phyloP scores from a whole-genome alignment of 2,797 vertebrate genomes.

The Chrosomus eos region DNA sequence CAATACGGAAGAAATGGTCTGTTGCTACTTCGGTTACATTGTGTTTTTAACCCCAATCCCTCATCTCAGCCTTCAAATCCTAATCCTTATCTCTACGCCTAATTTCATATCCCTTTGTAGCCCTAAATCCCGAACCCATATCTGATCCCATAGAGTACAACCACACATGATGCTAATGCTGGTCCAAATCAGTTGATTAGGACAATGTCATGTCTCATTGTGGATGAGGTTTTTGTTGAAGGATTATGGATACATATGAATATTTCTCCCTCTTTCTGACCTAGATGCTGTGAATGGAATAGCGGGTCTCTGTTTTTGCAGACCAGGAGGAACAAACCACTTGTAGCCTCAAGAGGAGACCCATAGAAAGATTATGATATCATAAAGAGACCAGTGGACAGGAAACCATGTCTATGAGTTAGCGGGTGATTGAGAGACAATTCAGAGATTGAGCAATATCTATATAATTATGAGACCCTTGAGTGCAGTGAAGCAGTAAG shows the following conservation, averaged over 20 bases:
- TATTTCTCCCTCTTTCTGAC: not conserved
- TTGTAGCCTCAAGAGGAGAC: not conserved
- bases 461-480: not conserved
- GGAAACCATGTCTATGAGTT: not conserved
- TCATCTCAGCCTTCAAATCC: not conserved
- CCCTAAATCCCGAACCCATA: not conserved
- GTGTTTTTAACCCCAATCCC: not conserved
- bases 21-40: not conserved
- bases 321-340: not conserved
- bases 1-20: not conserved
- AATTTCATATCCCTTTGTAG: not conserved
- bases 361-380: not conserved
- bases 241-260: not conserved
- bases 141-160: not conserved
- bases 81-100: not conserved
- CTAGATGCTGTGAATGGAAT: not conserved
- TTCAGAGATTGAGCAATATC: not conserved
- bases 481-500: constrained; percentile 2
- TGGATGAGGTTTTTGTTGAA: not conserved
- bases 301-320: not conserved
- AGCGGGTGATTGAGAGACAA: not conserved
- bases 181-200: not conserved
- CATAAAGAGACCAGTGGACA: not conserved
- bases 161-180: not conserved
- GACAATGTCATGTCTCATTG: not conserved